Percentiles rank a stretch among this genome's conserved stretches.
phyloP scores from a whole-genome alignment of 2,888 invertebrate species.

The Lepeophtheirus nordmannii region DNA sequence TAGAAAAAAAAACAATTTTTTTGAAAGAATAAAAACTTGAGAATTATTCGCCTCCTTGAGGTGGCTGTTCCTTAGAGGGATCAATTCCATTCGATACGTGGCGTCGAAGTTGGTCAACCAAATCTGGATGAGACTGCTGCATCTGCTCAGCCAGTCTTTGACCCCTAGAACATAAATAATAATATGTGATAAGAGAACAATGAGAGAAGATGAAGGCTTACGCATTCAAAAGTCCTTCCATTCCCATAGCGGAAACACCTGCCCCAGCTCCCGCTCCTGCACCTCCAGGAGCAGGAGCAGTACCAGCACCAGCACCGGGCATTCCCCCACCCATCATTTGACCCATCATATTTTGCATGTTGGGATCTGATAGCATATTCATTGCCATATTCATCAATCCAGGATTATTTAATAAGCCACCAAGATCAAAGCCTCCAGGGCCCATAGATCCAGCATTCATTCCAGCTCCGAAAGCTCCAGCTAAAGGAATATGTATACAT shows the following conservation, averaged over 20 bases:
- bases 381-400: constrained; percentile 66
- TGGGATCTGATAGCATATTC: constrained; percentile 66
- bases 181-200: constrained; percentile 22
- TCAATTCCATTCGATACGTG: neutral
- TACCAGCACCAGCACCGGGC: neutral
- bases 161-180: constrained; percentile 41
- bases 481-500: constrained; percentile 25
- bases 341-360: constrained; percentile 51
- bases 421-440: constrained; percentile 40
- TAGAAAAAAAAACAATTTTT: neutral
- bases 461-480: constrained; percentile 28
- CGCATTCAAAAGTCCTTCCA: constrained; percentile 41
- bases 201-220: constrained; percentile 32
- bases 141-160: constrained; percentile 67
- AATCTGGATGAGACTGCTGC: constrained; percentile 62
- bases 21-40: constrained; percentile 4
- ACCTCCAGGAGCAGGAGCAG: neutral
- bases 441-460: constrained; percentile 24
- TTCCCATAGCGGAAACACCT: constrained; percentile 29
- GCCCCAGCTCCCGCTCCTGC: constrained; percentile 20
- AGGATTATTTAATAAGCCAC: constrained; percentile 59
- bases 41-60: neutral
- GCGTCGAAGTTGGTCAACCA: constrained; percentile 56
- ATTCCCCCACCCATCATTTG: constrained; percentile 22
- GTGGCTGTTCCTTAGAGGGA: neutral